Conservation (phyloP, 2,888 invertebrate genomes). For the Scelioninae gen. 2 region DNA sequence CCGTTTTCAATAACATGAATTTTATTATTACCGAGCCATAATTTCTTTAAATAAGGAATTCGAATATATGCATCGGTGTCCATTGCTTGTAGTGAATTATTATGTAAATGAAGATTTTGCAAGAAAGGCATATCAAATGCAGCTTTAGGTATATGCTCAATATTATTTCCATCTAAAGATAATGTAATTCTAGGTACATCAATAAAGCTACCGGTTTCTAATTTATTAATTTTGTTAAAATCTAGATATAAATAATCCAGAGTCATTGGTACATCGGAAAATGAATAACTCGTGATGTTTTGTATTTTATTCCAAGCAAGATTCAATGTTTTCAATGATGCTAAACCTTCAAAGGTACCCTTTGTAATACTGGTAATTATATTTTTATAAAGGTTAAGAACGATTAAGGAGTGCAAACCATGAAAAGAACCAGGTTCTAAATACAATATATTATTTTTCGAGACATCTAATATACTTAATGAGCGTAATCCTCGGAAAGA, state of each 20-base stretch:
- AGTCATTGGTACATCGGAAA: constrained; percentile 69
- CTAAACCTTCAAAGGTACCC: constrained; percentile 72
- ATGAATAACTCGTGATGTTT: constrained; percentile 71
- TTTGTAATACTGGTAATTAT: constrained; percentile 65
- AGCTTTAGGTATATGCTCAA: constrained; percentile 70
- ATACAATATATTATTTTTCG: constrained; percentile 48
- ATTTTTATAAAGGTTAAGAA: constrained; percentile 61
- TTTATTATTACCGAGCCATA: constrained; percentile 73
- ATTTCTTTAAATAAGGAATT: constrained; percentile 71
- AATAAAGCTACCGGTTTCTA: constrained; percentile 73
- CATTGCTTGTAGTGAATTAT: constrained; percentile 60
- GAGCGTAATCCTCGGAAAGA: constrained; percentile 55
- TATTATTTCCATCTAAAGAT: constrained; percentile 74
- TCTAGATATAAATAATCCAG: constrained; percentile 74
- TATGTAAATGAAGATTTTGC: constrained; percentile 60
- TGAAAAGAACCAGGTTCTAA: constrained; percentile 54
- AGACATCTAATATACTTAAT: constrained; percentile 47
- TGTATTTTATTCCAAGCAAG: constrained; percentile 74
- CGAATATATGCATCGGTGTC: constrained; percentile 74
- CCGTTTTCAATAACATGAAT: constrained; percentile 73
- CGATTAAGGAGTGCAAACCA: constrained; percentile 55
- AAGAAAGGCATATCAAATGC: constrained; percentile 61
- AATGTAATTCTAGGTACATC: constrained; percentile 71
- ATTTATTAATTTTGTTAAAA: constrained; percentile 72
- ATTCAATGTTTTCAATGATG: constrained; percentile 73